Percentiles rank a stretch among this genome's conserved stretches.
These are phyloP conservation scores for Tolypeutes matacus DNA, from an alignment of 2,797 vertebrate genomes.

Conservation along the genomic window DNA sequence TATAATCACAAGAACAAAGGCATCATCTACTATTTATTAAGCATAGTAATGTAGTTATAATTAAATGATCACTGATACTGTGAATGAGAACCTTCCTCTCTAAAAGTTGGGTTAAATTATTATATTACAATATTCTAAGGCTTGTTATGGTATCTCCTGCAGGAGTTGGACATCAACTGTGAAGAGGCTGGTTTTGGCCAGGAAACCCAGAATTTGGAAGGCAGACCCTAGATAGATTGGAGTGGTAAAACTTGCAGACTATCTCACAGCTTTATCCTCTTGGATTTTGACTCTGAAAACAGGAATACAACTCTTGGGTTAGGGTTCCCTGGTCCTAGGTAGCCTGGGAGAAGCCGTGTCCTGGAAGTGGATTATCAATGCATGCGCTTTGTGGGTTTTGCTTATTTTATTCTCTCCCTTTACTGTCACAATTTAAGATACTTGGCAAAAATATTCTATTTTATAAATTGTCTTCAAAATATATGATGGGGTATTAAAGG, in stretches of 20 bases:
- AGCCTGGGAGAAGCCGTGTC: not conserved
- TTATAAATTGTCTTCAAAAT: not conserved
- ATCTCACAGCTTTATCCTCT: not conserved
- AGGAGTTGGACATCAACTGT: not conserved
- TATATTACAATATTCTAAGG: not conserved
- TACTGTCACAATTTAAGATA: not conserved
- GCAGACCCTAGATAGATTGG: not conserved
- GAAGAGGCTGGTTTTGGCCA: not conserved
- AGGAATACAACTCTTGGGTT: not conserved
- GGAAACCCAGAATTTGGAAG: constrained; percentile 26
- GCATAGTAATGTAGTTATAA: not conserved
- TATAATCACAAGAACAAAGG: not conserved
- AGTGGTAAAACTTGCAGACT: not conserved
- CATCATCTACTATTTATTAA: not conserved
- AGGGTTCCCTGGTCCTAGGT: not conserved
- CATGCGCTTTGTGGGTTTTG: not conserved
- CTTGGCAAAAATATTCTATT: not conserved
- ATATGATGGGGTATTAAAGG: not conserved
- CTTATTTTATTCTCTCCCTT: not conserved
- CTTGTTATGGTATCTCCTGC: not conserved
- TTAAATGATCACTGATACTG: not conserved
- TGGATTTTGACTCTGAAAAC: constrained; percentile 23
- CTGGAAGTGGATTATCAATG: not conserved
- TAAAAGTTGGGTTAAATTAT: not conserved
- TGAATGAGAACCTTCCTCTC: not conserved